A percentile compares a stretch with the other conserved stretches of the same genome.
Conservation (phyloP, 2,797 vertebrate genomes). For the Platalea minor region DNA sequence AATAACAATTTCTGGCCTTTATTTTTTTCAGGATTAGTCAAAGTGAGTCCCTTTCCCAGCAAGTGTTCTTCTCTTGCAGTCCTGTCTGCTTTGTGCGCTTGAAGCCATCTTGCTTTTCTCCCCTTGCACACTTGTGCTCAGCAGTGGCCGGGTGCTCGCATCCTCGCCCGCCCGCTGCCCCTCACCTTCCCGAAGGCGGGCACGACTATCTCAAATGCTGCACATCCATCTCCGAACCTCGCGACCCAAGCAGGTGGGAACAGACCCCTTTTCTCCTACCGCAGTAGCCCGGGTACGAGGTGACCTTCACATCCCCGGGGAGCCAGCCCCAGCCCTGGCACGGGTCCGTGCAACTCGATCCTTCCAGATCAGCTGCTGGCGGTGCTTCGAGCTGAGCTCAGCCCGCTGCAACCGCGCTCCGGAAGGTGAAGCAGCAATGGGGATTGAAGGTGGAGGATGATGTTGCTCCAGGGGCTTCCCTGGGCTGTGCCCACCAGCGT, state of each 20-base stretch:
- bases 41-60: not conserved
- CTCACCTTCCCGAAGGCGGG: accelerated
- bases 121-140: not conserved
- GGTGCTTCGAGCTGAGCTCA: accelerated
- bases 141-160: accelerated
- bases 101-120: not conserved
- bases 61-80: not conserved
- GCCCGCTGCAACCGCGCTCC: accelerated
- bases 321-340: not conserved
- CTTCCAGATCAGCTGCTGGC: not conserved
- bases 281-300: not conserved
- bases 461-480: not conserved
- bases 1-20: not conserved
- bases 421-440: not conserved
- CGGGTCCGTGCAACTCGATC: not conserved
- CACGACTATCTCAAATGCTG: accelerated
- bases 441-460: not conserved
- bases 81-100: not conserved
- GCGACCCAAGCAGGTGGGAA: accelerated
- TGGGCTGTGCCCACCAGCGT: not conserved
- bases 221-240: accelerated
- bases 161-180: accelerated
- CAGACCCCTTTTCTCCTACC: not conserved
- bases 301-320: not conserved
- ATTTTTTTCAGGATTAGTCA: not conserved